Evolutionary conservation across 2,888 invertebrate species (phyloP), one percentile per base, ranked within the genome.

Genomic region (Mimumesa dahlbomi): DNA sequence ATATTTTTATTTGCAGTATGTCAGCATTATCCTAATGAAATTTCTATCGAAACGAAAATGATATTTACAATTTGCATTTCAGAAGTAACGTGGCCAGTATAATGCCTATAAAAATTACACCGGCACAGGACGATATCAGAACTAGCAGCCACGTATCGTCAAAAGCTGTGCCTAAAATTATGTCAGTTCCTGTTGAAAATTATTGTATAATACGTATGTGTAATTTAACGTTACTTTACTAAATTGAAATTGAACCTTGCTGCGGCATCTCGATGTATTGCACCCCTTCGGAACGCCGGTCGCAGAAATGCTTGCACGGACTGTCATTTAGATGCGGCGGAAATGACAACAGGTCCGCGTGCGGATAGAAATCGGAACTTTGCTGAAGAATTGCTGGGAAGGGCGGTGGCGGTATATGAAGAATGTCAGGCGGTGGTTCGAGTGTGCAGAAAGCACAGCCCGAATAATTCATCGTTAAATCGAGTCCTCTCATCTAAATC

Each of bases 121-220:
- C 95, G 77, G 95, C 93, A 84, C 95, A 95, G 61, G 95, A 95
- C 0, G 94, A 94, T 82, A 95, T 94, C 66, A 96, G 89, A 40
- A 95, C 93, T 75, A 96, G 91, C 53, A 96, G 92, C 96, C 96
- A 96, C 0, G 96, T 95, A 87, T 96, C 95, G 79, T 95, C 95
- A 50, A 92, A 92, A 40, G 89, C 85, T 9, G 89, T 89, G n/a
- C 90, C 92, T 92, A 46, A 89, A 91, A 52, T 46, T 25, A 5
- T 25, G 7, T 5, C 7, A 25, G 25, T n/a, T n/a, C n/a, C 7
- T 25, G 25, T 25, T 25, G 25, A 7, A n/a, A n/a, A n/a, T n/a
- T n/a, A n/a, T n/a, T n/a, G n/a, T n/a, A n/a, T n/a, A n/a, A n/a
- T n/a, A n/a, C n/a, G n/a, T n/a, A n/a, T n/a, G n/a, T n/a, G n/a